Evolutionary conservation across 2,113 vertebrate genomes (phyloP), one percentile per base, ranked within the genome.

Genomic region (Ranitomeya imitator): DNA sequence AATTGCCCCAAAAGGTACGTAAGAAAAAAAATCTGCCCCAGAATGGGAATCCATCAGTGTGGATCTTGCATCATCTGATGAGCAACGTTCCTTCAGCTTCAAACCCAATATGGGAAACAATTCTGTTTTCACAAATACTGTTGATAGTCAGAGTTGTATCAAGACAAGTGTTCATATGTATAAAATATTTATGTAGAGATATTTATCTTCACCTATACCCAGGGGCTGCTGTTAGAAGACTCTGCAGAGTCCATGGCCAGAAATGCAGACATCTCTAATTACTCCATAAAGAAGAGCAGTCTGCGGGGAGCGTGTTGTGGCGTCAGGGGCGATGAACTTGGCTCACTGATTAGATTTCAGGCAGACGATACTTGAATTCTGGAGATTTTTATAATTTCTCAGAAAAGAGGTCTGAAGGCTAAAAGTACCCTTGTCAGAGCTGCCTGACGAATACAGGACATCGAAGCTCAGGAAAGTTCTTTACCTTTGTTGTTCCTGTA

Each of bases 201-300:
- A 55, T 37, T 54, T 65, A 23, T 55, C 76, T 86, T 65, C 74
- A 79, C 76, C 76, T 86, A 26, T 26, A 51, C 76, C 85, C 60
- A 15, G 23, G 76, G 76, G 76, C 57, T 78, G 54, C 18, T 57
- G 55, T 19, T 6, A 59, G 45, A 37, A 80, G 51, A 63, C 73
- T 85, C 65, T 55, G 21, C 23, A n/a, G 77, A 86, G 52, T n/a
- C 31, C n/a, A 19, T 67, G 37, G 60, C 16, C 26, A 87, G 59
- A 45, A 37, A 54, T 37, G 51, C 86, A 87, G 86, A 71, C 73
- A 7, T 63, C 54, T 86, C 60, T 87, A 59, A 87, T 79, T 80
- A 87, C 61, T 52, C 18, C 16, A 54, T 80, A 80, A 87, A 79
- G 52, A 60, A 16, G 61, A 79, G 52, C 74, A 71, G 86, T 80